Conservation (phyloP, 2,797 vertebrate genomes). For the Jordanella pulchra region DNA sequence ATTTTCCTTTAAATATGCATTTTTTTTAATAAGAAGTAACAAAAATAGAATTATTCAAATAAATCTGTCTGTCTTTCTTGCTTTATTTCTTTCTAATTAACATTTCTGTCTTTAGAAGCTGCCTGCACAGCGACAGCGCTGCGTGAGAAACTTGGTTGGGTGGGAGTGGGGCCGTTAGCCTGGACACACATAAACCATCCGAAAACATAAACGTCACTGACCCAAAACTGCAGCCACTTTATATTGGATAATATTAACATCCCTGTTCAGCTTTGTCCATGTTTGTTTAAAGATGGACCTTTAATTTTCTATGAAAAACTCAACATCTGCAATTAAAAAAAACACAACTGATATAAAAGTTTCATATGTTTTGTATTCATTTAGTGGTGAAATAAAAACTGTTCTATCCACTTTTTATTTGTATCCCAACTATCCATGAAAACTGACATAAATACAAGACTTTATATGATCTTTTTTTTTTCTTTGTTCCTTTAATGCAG, state of each 20-base stretch:
- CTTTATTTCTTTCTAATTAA: conserved; percentile 56
- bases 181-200: background rate
- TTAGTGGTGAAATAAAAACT: background rate
- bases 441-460: background rate
- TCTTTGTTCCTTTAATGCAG: background rate
- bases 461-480: background rate
- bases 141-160: conserved; percentile 4
- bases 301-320: background rate
- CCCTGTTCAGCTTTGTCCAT: background rate
- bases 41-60: conserved; percentile 84
- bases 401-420: background rate
- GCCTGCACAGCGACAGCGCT: conserved; percentile 38
- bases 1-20: conserved; percentile 79
- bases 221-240: conserved; percentile 47
- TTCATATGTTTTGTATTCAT: background rate
- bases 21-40: conserved; percentile 76
- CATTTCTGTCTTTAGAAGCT: conserved; percentile 50
- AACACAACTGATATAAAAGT: background rate
- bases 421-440: background rate
- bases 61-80: conserved; percentile 57
- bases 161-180: background rate
- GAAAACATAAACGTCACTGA: conserved; percentile 26
- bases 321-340: background rate
- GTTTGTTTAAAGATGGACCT: background rate
- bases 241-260: background rate